phyloP scores from a whole-genome alignment of 2,888 invertebrate species.

The Harmothoe impar region DNA sequence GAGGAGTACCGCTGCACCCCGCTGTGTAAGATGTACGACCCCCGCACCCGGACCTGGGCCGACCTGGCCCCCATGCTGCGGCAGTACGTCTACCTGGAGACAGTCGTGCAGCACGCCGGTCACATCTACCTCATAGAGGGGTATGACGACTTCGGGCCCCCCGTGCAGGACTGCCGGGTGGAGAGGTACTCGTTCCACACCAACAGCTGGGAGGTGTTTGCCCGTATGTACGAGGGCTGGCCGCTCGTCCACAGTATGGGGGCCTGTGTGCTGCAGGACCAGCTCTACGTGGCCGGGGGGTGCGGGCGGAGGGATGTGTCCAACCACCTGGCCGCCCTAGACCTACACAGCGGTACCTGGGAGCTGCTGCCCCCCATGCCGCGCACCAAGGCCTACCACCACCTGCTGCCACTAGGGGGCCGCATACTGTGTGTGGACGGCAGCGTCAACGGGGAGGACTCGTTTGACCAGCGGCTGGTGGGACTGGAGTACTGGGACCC shows the following conservation, averaged over 20 bases:
- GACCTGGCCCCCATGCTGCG: conserved; percentile 51
- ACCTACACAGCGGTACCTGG: not conserved
- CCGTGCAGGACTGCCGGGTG: conserved; percentile 19
- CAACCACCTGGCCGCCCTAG: conserved; percentile 30
- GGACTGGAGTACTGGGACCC: conserved; percentile 39
- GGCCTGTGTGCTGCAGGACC: conserved; percentile 27
- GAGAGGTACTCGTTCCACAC: conserved; percentile 30
- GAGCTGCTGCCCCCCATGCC: not conserved
- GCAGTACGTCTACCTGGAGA: conserved; percentile 40
- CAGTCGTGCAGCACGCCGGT: conserved; percentile 1
- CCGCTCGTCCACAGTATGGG: conserved; percentile 52
- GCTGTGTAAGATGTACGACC: conserved; percentile 53
- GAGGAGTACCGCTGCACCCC: conserved; percentile 45
- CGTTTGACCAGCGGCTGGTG: conserved; percentile 29
- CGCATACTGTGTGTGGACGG: conserved; percentile 45
- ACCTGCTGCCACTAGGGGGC: conserved; percentile 6
- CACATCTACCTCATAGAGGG: conserved; percentile 35
- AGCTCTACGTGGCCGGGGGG: conserved; percentile 31
- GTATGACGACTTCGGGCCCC: conserved; percentile 49
- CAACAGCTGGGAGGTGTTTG: conserved; percentile 48
- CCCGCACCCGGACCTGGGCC: not conserved
- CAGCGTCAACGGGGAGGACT: conserved; percentile 35
- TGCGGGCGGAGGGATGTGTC: conserved; percentile 22
- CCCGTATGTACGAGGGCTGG: conserved; percentile 55
- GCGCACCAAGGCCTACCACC: conserved; percentile 50